A percentile compares a stretch with the other conserved stretches of the same genome.
These are phyloP conservation scores for Heliconius sara DNA, from an alignment of 2,888 invertebrate species.

Conservation along the genomic window DNA sequence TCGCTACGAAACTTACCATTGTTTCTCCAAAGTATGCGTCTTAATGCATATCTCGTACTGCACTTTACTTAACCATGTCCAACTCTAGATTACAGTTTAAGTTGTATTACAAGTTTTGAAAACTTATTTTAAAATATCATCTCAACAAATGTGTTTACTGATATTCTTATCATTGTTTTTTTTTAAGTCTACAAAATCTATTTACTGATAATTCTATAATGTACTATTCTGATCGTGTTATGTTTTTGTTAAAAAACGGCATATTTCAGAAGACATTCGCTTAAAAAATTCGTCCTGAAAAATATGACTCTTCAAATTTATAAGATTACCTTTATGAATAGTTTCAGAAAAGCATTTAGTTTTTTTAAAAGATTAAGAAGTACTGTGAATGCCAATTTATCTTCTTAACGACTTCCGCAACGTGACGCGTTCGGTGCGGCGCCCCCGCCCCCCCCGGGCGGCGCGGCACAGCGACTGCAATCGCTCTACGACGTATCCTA, in stretches of 20 bases:
- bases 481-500: conserved; percentile 44
- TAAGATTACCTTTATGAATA: conserved; percentile 28
- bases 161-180: neutral
- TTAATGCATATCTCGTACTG: conserved; percentile 59
- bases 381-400: conserved; percentile 73
- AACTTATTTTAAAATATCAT: neutral
- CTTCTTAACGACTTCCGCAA: conserved; percentile 77
- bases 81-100: conserved; percentile 60
- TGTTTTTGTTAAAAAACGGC: no score
- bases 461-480: conserved; percentile 38
- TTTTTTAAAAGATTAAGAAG: conserved; percentile 72
- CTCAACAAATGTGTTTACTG: conserved; percentile 38
- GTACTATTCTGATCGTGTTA: no score
- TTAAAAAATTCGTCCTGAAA: neutral
- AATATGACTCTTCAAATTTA: neutral
- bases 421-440: conserved; percentile 61
- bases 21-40: conserved; percentile 61
- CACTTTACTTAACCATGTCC: conserved; percentile 63
- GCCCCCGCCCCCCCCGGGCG: conserved; percentile 25
- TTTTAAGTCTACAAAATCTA: neutral
- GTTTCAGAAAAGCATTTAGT: conserved; percentile 23
- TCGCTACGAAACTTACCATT: conserved; percentile 63
- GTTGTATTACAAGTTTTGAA: conserved; percentile 14
- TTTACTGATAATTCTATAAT: no score
- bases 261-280: no score